Evolutionary conservation across 2,113 vertebrate species (phyloP).

Genomic region (Entomyzon cyanotis): DNA sequence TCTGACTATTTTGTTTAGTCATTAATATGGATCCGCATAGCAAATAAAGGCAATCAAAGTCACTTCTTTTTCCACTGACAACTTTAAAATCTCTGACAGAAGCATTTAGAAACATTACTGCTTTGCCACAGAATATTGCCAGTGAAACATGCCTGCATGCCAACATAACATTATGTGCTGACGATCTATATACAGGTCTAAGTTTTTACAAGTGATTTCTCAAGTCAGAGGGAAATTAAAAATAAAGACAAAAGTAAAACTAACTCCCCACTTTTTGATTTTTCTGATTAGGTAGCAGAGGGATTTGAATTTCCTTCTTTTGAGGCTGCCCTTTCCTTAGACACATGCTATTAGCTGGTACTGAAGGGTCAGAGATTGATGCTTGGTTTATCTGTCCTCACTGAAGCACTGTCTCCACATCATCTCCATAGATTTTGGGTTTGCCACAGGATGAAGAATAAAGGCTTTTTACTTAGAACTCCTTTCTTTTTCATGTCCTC

Average conservation of each 20-base stretch:
- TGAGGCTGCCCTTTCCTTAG: not conserved
- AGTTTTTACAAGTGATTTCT: not conserved
- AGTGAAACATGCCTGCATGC: not conserved
- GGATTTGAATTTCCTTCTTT: not conserved
- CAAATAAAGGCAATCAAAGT: conserved; percentile 19
- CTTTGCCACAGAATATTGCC: not conserved
- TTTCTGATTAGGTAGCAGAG: not conserved
- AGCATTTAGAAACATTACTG: not conserved
- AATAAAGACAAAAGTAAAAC: not conserved
- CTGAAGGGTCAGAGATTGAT: not conserved
- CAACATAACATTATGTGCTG: not conserved
- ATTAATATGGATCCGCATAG: conserved; percentile 7
- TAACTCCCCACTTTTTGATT: not conserved
- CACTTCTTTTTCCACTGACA: conserved; percentile 5
- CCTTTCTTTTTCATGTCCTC: conserved; percentile 1
- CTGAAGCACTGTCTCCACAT: not conserved
- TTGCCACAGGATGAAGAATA: not conserved
- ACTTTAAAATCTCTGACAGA: not conserved
- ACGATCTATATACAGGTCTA: not conserved
- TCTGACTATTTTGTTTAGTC: conserved; percentile 21
- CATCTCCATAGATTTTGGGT: not conserved
- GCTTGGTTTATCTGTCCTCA: not conserved
- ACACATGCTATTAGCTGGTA: not conserved
- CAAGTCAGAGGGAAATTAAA: not conserved
- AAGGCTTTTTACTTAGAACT: not conserved